Percentiles rank a stretch among this genome's conserved stretches.
Evolutionary conservation across 2,113 vertebrate species (phyloP).

Genomic region (Cololabis saira): DNA sequence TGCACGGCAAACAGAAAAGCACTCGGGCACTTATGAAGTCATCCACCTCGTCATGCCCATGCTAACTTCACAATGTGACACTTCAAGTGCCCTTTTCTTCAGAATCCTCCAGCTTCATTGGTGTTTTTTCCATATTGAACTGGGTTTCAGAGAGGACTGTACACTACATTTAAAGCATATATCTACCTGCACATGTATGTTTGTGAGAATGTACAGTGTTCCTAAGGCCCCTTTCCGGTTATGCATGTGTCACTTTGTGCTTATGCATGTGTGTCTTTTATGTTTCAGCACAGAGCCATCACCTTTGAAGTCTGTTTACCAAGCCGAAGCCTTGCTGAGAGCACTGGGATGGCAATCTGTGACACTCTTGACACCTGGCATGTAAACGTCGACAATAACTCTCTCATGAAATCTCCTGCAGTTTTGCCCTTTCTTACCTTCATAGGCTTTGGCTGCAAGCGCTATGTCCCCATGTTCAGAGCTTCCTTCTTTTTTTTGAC

Average conservation of each 20-base stretch:
- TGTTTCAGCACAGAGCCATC: constrained; percentile 31
- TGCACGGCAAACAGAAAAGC: constrained; percentile 6
- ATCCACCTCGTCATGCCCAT: constrained; percentile 3
- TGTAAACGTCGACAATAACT: constrained; percentile 80
- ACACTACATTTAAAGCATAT: background rate
- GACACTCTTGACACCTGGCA: constrained; percentile 85
- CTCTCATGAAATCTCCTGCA: constrained; percentile 71
- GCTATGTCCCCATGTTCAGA: constrained; percentile 38
- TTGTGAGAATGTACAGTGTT: background rate
- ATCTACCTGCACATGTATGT: constrained; percentile 13
- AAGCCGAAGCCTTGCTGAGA: constrained; percentile 77
- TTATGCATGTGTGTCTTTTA: constrained; percentile 36
- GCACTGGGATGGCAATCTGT: constrained; percentile 81
- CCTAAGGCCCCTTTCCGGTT: background rate
- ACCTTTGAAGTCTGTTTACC: constrained; percentile 84
- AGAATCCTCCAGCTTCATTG: constrained; percentile 37
- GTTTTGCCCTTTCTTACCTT: constrained; percentile 80
- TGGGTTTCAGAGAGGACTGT: background rate
- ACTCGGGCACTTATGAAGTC: constrained; percentile 3
- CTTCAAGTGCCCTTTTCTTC: constrained; percentile 52
- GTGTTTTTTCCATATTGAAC: constrained; percentile 25
- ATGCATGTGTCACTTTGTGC: constrained; percentile 1
- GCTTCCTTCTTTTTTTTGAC: background rate
- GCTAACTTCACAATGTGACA: constrained; percentile 25
- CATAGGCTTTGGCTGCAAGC: constrained; percentile 60